Evolutionary conservation across 2,888 invertebrate species (phyloP).

Genomic region (Rhagophthalmus giganteus): DNA sequence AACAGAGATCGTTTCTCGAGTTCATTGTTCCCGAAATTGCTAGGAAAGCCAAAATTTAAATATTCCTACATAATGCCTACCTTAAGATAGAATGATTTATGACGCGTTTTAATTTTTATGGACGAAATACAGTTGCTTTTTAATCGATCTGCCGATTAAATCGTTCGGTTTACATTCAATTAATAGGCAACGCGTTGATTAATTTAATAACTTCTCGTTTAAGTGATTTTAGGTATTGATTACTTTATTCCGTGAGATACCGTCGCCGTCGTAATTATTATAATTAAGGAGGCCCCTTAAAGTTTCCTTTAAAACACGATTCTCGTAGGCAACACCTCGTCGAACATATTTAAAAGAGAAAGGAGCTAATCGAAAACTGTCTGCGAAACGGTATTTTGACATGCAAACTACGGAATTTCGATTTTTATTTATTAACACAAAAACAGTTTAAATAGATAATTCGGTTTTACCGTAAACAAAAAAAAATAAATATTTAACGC

Average conservation of each 20-base stretch:
- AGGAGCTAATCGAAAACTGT: too few relatives aligned
- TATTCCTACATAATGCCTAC: conserved; percentile 5
- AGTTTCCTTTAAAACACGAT: too few relatives aligned
- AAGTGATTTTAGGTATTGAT: neutral
- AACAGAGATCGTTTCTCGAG: conserved; percentile 10
- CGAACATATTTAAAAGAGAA: too few relatives aligned
- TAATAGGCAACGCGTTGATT: conserved; percentile 1
- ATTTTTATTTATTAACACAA: too few relatives aligned
- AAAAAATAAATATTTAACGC: too few relatives aligned
- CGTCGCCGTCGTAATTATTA: neutral
- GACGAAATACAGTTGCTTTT: conserved; percentile 6
- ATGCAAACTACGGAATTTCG: too few relatives aligned
- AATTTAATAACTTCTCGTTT: conserved; percentile 1
- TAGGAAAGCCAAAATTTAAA: conserved; percentile 8
- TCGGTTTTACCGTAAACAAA: too few relatives aligned
- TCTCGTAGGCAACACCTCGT: too few relatives aligned
- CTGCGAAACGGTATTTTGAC: too few relatives aligned
- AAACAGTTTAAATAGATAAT: too few relatives aligned
- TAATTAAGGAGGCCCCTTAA: neutral
- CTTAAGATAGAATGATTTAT: conserved; percentile 7
- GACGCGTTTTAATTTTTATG: conserved; percentile 6
- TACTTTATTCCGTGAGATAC: neutral
- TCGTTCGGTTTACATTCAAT: conserved; percentile 4
- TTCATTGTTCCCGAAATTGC: conserved; percentile 20
- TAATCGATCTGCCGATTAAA: conserved; percentile 1